Conservation (phyloP, 2,113 vertebrate species). For the Clarias macrocephalus region DNA sequence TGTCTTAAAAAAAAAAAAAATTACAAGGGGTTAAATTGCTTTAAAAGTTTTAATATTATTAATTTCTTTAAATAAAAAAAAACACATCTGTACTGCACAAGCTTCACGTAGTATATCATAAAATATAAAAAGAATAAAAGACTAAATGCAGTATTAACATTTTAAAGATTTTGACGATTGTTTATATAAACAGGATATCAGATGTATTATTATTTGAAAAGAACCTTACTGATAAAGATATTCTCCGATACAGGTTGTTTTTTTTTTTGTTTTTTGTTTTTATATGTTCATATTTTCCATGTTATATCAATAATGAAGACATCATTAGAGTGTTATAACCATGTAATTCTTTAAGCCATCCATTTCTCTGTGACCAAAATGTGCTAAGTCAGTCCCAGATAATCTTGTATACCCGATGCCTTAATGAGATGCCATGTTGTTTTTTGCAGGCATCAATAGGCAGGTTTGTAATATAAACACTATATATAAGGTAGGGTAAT, state of each 20-base stretch:
- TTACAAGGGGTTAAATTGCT: not conserved
- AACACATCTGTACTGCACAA: not conserved
- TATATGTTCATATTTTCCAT: not conserved
- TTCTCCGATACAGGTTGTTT: not conserved
- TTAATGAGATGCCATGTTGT: no score
- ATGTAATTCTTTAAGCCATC: no score
- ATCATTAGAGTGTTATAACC: not conserved
- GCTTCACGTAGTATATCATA: not conserved
- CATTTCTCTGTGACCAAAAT: no score
- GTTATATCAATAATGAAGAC: not conserved
- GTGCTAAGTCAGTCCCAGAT: not conserved
- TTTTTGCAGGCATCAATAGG: no score
- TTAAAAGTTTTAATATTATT: not conserved
- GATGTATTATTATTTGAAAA: not conserved
- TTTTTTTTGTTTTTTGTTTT: no score
- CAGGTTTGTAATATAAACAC: no score
- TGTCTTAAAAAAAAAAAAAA: not conserved
- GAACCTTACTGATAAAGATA: no score
- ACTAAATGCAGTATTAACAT: not conserved
- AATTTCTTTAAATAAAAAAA: not conserved
- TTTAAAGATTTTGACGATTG: not conserved
- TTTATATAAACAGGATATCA: not conserved
- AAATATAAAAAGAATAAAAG: not conserved
- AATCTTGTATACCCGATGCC: no score
- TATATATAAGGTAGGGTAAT: no score